Base-by-base conservation (phyloP, 2,888 invertebrate genomes). In the Sisyra nigra region DNA sequence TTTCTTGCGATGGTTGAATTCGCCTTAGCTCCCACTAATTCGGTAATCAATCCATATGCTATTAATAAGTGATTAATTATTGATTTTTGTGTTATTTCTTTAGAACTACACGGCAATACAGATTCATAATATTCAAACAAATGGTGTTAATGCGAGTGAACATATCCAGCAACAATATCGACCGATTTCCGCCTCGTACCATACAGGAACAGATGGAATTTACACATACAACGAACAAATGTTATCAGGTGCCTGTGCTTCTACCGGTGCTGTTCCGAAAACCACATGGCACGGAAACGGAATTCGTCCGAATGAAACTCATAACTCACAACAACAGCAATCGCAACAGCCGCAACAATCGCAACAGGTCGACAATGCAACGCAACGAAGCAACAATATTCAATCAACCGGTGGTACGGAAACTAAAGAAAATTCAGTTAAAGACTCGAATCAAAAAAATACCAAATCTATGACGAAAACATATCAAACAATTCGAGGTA, bases 401-500 rank as follows among this genome's bases (percentile, higher is more conserved):
- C 69, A 70, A 51, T 59, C 66, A 34, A 66, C 72, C 41, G 72
- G 74, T 5, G 69, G 72, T 10, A 73, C 73, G 3, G 75, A 76
- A 61, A 67, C 69, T 17, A 75, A 72, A 55, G 72, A 74, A 24
- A 17, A 37, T 10, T 6, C 36, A 8, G 13, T 24, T 13, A 43
- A 38, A 37, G 43, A 43, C 11, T 14, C 37, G 9, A 17, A 30
- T n/a, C 14, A 11, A 51, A 41, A 41, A 34, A 57, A 47, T 40
- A 61, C 63, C 44, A 76, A 80, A 57, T 74, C 80, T n/a, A 74
- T 81, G 45, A 76, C 79, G 37, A 80, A 82, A 61, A 84, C 84
- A 0, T 84, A 84, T 55, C 80, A 85, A 57, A 82, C 84, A 3
- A 72, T 85, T 47, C 84, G 83, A 66, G 84, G 84, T 54, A 80